Conservation (phyloP, 2,888 invertebrate genomes). For the Drosophila anceps region DNA sequence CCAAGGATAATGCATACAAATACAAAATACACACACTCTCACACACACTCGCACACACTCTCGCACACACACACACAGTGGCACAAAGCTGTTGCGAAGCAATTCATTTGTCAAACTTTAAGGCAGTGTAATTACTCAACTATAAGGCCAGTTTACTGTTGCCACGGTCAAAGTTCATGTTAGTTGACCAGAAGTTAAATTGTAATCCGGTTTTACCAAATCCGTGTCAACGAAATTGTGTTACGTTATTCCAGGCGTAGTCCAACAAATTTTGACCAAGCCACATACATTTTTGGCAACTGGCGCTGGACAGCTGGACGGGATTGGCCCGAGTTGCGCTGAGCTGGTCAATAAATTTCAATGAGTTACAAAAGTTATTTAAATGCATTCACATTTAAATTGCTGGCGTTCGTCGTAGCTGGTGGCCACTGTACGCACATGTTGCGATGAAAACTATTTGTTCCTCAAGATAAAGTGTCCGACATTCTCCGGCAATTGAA, state of each 20-base stretch:
- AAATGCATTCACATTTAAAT: conserved; percentile 23
- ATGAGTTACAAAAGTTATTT: conserved; percentile 6
- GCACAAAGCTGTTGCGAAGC: conserved; percentile 35
- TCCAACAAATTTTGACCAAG: neutral
- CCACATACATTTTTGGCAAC: neutral
- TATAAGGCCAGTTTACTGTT: conserved; percentile 30
- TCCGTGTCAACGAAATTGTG: conserved; percentile 24
- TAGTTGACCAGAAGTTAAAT: conserved; percentile 42
- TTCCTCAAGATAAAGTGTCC: neutral
- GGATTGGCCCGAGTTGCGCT: neutral
- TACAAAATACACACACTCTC: conserved; percentile 1
- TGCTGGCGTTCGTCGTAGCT: conserved; percentile 2
- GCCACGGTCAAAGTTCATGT: conserved; percentile 33
- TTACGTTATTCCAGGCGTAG: neutral
- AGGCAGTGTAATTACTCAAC: conserved; percentile 42
- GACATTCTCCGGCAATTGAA: conserved; percentile 5
- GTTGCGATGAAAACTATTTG: conserved; percentile 13
- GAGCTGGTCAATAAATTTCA: conserved; percentile 18
- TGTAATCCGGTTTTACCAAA: conserved; percentile 25
- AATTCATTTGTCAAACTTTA: conserved; percentile 43
- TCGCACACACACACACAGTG: conserved; percentile 1
- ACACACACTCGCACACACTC: conserved; percentile 3
- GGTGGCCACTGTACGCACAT: conserved; percentile 3
- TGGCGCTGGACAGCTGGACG: neutral
- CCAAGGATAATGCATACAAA: conserved; percentile 23